Conservation (phyloP, 2,113 vertebrate species). For the Anhinga rufa region DNA sequence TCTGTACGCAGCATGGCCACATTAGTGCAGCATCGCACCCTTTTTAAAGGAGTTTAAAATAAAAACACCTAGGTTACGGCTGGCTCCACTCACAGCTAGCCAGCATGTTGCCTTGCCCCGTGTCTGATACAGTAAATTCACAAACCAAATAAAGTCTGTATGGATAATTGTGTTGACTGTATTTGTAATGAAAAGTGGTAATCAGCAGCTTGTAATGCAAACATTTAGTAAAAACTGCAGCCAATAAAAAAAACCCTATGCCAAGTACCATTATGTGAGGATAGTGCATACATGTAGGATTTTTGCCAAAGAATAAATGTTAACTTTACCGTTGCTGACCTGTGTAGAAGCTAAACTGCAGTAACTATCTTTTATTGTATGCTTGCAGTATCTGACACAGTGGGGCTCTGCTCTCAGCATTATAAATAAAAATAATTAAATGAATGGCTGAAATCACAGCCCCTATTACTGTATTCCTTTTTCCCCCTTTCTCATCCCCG, state of each 20-base stretch:
- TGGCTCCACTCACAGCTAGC: background rate
- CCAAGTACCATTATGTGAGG: background rate
- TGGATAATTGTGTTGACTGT: background rate
- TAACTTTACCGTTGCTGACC: background rate
- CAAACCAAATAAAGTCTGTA: background rate
- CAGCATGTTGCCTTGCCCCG: accelerated
- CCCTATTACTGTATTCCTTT: background rate
- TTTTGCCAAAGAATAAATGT: background rate
- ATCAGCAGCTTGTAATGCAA: background rate
- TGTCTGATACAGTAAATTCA: background rate
- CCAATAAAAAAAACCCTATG: accelerated
- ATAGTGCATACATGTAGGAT: background rate
- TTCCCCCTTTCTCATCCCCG: background rate
- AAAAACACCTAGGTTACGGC: accelerated
- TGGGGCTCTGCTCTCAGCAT: background rate
- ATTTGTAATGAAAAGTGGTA: background rate
- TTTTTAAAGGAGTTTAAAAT: background rate
- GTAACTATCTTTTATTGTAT: background rate
- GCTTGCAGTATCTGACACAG: background rate
- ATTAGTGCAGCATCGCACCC: accelerated
- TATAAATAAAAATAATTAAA: slow-evolving; percentile 42
- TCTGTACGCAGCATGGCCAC: accelerated
- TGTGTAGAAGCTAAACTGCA: background rate
- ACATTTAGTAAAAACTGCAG: background rate
- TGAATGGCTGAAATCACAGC: slow-evolving; percentile 8